A percentile compares a stretch with the other conserved stretches of the same genome.
Conservation (phyloP, 2,888 invertebrate genomes). For the Pediacus dermestoides region DNA sequence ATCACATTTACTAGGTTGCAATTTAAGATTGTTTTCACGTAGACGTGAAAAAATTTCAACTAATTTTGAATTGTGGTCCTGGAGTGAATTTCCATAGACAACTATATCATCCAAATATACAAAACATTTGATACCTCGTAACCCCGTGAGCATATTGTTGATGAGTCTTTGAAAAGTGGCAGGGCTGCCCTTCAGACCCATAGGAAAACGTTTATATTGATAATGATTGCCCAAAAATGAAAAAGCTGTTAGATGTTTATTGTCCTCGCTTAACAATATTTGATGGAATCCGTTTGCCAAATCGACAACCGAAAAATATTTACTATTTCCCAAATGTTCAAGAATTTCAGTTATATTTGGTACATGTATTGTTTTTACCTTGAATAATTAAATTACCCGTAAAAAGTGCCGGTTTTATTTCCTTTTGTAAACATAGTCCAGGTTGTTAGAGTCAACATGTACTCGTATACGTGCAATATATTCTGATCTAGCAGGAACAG, state of each 20-base stretch:
- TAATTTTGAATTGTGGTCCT: conserved; percentile 2
- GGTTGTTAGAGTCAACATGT: too few relatives aligned
- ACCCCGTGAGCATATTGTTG: neutral
- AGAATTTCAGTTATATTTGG: neutral
- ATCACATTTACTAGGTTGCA: neutral
- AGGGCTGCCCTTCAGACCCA: neutral
- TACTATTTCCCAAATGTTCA: neutral
- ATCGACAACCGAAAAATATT: neutral
- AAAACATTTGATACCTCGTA: neutral
- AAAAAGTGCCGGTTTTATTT: too few relatives aligned
- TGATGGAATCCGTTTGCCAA: conserved; percentile 1
- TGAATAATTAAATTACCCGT: too few relatives aligned
- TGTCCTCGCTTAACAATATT: neutral
- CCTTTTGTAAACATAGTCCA: too few relatives aligned
- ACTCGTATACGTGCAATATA: too few relatives aligned
- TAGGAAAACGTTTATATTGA: neutral
- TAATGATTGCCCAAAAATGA: neutral
- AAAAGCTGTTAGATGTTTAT: neutral
- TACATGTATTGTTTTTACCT: neutral
- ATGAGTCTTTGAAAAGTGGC: conserved; percentile 1
- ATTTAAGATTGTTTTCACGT: neutral
- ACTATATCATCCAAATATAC: conserved; percentile 1
- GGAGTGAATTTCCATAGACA: too few relatives aligned
- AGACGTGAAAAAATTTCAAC: neutral
- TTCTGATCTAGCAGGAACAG: too few relatives aligned